phyloP scores from a whole-genome alignment of 2,888 invertebrate genomes.

The Microplitis manilae region DNA sequence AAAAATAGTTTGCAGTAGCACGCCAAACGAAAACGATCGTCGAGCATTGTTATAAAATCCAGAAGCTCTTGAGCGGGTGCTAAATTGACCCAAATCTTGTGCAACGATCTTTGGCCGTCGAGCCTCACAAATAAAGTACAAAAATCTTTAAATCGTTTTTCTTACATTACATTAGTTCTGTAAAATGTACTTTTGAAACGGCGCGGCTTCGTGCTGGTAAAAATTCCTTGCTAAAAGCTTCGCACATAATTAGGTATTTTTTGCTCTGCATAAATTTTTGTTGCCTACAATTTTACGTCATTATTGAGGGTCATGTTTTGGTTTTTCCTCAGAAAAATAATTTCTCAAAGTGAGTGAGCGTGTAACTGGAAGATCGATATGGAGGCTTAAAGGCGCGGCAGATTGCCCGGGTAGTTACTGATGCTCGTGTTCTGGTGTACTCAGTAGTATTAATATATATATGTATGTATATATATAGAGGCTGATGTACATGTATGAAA shows the following conservation, averaged over 20 bases:
- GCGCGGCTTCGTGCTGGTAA: too few relatives aligned
- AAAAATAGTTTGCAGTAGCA: slow-evolving; percentile 12
- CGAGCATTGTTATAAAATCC: slow-evolving; percentile 19
- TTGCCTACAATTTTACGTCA: too few relatives aligned
- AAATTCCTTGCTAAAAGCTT: too few relatives aligned
- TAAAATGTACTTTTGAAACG: background rate
- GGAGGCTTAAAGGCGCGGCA: slow-evolving; percentile 11
- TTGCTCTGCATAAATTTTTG: too few relatives aligned
- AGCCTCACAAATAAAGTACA: background rate
- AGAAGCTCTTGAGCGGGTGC: slow-evolving; percentile 57
- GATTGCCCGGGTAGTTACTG: slow-evolving; percentile 19
- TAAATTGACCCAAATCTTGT: slow-evolving; percentile 54
- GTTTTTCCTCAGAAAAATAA: background rate
- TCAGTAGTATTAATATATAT: too few relatives aligned
- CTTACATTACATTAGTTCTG: slow-evolving; percentile 25
- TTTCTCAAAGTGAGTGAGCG: background rate
- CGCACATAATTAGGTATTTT: too few relatives aligned
- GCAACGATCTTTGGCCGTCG: slow-evolving; percentile 33
- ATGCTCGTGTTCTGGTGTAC: background rate
- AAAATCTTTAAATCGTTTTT: slow-evolving; percentile 46
- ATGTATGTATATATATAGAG: too few relatives aligned
- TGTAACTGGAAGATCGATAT: background rate
- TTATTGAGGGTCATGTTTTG: background rate
- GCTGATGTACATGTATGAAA: background rate
- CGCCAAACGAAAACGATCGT: slow-evolving; percentile 34